Evolutionary conservation across 2,888 invertebrate species (phyloP).

Genomic region (Hecatera dysodea): DNA sequence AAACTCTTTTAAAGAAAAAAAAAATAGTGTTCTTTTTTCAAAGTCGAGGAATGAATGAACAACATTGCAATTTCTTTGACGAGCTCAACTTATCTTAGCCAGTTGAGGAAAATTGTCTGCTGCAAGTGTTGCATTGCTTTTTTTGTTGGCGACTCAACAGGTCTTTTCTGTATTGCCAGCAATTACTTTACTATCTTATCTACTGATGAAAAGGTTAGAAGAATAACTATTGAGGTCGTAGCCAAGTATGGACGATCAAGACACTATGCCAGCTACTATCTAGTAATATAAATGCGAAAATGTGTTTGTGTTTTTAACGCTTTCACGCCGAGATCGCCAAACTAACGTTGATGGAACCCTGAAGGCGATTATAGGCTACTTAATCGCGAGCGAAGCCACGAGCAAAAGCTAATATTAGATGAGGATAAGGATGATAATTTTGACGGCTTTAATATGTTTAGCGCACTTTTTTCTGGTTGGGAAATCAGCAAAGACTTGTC

Average conservation of each 20-base stretch:
- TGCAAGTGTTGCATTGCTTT: too few species aligned
- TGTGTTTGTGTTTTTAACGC: too few species aligned
- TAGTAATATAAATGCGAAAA: too few species aligned
- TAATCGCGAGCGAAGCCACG: too few species aligned
- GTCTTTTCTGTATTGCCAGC: neutral
- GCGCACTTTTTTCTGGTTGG: too few species aligned
- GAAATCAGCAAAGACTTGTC: too few species aligned
- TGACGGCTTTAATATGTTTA: neutral
- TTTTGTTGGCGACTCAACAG: neutral
- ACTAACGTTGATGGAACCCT: too few species aligned
- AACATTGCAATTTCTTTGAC: constrained; percentile 1
- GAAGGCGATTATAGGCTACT: too few species aligned
- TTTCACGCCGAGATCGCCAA: too few species aligned
- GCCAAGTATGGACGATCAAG: neutral
- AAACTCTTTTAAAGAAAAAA: neutral
- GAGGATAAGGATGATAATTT: neutral
- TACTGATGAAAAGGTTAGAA: neutral
- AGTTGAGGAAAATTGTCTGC: neutral
- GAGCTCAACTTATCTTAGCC: constrained; percentile 6
- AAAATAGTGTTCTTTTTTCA: constrained; percentile 7
- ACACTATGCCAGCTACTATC: neutral
- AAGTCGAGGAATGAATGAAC: constrained; percentile 9
- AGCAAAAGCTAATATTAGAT: too few species aligned
- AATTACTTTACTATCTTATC: too few species aligned
- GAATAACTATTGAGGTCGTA: neutral